A percentile compares a stretch with the other conserved stretches of the same genome.
phyloP scores from a whole-genome alignment of 1,140 invertebrate species.

The Heliconius hewitsoni region DNA sequence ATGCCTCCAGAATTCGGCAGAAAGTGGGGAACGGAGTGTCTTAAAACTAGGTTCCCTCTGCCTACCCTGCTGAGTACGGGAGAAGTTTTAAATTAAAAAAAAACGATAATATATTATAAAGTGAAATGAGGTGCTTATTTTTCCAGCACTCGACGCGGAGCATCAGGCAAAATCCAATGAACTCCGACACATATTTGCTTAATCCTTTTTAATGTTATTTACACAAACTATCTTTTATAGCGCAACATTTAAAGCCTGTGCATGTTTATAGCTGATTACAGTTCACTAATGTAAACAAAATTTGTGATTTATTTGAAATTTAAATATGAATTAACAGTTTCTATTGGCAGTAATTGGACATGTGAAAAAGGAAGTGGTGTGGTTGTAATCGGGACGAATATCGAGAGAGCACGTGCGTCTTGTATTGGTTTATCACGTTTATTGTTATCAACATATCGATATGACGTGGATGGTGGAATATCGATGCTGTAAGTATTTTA shows the following conservation, averaged over 20 bases:
- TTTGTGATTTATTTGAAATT: slow-evolving; percentile 11
- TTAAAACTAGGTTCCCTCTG: too few relatives aligned
- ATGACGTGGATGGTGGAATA: slow-evolving; percentile 51
- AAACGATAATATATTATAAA: slow-evolving; percentile 60
- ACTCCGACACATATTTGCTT: slow-evolving; percentile 49
- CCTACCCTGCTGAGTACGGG: neutral
- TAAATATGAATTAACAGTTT: neutral
- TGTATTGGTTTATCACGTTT: slow-evolving; percentile 44
- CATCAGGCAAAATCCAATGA: slow-evolving; percentile 53
- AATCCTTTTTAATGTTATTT: slow-evolving; percentile 53
- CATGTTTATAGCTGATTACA: slow-evolving; percentile 25
- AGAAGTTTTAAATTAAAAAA: slow-evolving; percentile 28
- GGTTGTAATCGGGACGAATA: slow-evolving; percentile 56
- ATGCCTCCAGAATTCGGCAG: too few relatives aligned
- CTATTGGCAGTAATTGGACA: neutral
- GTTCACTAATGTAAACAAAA: neutral
- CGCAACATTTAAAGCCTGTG: slow-evolving; percentile 22
- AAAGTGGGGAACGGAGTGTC: too few relatives aligned
- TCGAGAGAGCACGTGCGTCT: slow-evolving; percentile 50
- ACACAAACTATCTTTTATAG: slow-evolving; percentile 33
- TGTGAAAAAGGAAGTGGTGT: neutral
- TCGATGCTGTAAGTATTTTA: slow-evolving; percentile 63
- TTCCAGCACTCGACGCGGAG: slow-evolving; percentile 58
- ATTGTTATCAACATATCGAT: slow-evolving; percentile 44
- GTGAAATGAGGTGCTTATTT: slow-evolving; percentile 69